A percentile compares a stretch with the other conserved stretches of the same genome.
phyloP scores from a whole-genome alignment of 2,797 vertebrate genomes.

The Otolemur crassicaudatus region DNA sequence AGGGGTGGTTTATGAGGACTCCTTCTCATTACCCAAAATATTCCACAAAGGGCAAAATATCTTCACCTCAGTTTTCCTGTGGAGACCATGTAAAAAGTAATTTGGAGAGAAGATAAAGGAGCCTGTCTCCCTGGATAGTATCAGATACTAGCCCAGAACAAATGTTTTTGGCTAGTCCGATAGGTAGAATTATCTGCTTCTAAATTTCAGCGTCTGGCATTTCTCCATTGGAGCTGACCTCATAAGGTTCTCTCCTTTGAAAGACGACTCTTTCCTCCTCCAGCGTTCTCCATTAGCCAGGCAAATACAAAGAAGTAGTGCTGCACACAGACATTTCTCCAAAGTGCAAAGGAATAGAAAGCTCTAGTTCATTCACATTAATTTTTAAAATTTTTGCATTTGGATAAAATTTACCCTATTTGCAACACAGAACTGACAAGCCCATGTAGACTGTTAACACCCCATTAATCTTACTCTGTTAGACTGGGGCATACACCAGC shows the following conservation, averaged over 20 bases:
- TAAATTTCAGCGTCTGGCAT: constrained; percentile 76
- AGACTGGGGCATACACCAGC: constrained; percentile 43
- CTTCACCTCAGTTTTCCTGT: constrained; percentile 59
- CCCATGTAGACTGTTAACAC: constrained; percentile 79
- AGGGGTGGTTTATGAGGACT: constrained; percentile 64
- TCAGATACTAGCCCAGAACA: constrained; percentile 72
- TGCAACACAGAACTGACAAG: constrained; percentile 72
- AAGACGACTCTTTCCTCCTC: constrained; percentile 58
- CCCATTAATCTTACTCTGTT: constrained; percentile 81
- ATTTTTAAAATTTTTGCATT: constrained; percentile 75
- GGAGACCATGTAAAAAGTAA: constrained; percentile 70
- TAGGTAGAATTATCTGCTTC: constrained; percentile 78
- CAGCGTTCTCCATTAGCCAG: constrained; percentile 50
- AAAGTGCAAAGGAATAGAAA: constrained; percentile 64
- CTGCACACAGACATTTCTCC: constrained; percentile 47
- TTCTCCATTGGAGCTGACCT: constrained; percentile 76
- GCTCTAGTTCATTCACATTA: constrained; percentile 68
- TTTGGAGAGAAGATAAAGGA: constrained; percentile 73
- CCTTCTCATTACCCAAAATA: constrained; percentile 66
- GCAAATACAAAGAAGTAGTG: background rate
- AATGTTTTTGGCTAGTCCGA: constrained; percentile 74
- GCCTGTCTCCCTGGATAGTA: constrained; percentile 76
- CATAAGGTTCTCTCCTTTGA: constrained; percentile 45
- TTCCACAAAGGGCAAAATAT: constrained; percentile 68
- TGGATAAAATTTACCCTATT: constrained; percentile 79